phyloP scores from a whole-genome alignment of 2,888 invertebrate genomes.

The Drosophila setosimentum region DNA sequence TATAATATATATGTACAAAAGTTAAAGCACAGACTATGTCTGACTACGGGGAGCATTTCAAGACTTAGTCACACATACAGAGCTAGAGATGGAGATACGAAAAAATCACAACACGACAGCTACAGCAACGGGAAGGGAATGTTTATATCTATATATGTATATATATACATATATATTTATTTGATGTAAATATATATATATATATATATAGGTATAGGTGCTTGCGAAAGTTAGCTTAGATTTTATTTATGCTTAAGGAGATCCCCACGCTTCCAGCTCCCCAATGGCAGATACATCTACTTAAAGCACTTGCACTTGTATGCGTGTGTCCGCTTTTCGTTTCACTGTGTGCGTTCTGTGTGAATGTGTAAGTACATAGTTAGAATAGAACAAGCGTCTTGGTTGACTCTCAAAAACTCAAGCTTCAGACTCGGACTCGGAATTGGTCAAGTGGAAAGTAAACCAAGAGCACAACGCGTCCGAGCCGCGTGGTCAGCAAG shows the following conservation, averaged over 20 bases:
- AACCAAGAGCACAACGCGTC: slow-evolving; percentile 65
- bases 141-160: slow-evolving; percentile 21
- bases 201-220: slow-evolving; percentile 13
- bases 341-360: slow-evolving; percentile 67
- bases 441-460: slow-evolving; percentile 81
- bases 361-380: slow-evolving; percentile 59
- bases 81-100: slow-evolving; percentile 42
- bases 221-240: slow-evolving; percentile 63
- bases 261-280: slow-evolving; percentile 14
- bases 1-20: neutral
- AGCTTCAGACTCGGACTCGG: slow-evolving; percentile 59
- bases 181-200: too few relatives aligned
- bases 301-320: slow-evolving; percentile 69
- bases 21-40: slow-evolving; percentile 22
- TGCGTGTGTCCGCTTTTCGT: slow-evolving; percentile 75
- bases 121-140: slow-evolving; percentile 42
- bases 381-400: slow-evolving; percentile 73
- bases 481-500: slow-evolving; percentile 44
- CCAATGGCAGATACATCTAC: slow-evolving; percentile 6
- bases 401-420: slow-evolving; percentile 17
- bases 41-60: slow-evolving; percentile 57
- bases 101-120: slow-evolving; percentile 50
- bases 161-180: neutral
- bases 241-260: slow-evolving; percentile 37
- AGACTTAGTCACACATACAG: slow-evolving; percentile 69